Evolutionary conservation across 1,140 invertebrate genomes (phyloP), one percentile per base, ranked within the genome.

Genomic region (Cepaea nemoralis): DNA sequence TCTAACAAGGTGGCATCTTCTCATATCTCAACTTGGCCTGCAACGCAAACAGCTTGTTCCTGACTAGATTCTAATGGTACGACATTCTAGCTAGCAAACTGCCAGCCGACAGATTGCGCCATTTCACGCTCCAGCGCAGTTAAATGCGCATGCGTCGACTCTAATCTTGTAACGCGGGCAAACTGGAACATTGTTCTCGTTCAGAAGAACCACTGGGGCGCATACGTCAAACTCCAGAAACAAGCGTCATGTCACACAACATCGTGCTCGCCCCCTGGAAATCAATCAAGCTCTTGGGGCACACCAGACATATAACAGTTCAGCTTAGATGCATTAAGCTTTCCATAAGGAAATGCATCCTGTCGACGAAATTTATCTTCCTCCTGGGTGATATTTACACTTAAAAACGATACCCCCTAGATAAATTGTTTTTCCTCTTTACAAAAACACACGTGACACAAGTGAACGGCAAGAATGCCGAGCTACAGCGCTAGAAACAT

Each of bases 121-220:
- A 77, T 77, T 77, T 77, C 75, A 77, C 75, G 75, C 27, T 55
- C 75, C 50, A 77, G 75, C 75, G 55, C 75, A 66, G 50, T 63
- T 77, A 55, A 77, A 77, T 77, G 75, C 55, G 75, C 75, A 35
- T 39, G 75, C 55, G 75, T 66, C 75, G 55, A 45, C 35, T 77
- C 48, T 39, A 59, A 77, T 77, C 50, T 24, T 27, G 31, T 35
- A 45, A 42, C 33, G 19, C 27, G 40, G 24, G 40, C 24, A 48
- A 31, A 42, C 10, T 24, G 42, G 71, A 74, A 42, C 69, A 70
- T 39, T 39, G 69, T 33, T 45, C 3, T 1, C 27, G 70, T 27
- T 31, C 71, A 50, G 22, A 74, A 50, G 69, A 0, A 31, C 69
- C 71, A 73, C 37, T 73, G 19, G 35, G 8, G 42, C 10, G 71